Conservation (phyloP, 2,113 vertebrate species). For the Myiopsitta monachus region DNA sequence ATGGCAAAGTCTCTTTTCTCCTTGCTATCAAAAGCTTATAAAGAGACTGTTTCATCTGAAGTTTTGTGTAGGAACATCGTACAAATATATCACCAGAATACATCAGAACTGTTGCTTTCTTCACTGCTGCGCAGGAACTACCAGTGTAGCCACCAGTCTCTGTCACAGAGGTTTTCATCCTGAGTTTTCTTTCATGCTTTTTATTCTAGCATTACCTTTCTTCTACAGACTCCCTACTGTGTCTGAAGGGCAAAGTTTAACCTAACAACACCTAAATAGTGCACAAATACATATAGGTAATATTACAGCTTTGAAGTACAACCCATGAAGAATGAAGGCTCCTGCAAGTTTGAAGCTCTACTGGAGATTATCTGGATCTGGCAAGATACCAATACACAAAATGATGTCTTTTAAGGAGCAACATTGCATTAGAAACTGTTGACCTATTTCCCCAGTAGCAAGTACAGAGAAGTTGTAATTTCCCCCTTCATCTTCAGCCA, state of each 20-base stretch:
- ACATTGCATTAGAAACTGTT: background rate
- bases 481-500: background rate
- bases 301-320: background rate
- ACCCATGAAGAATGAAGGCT: background rate
- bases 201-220: constrained; percentile 4
- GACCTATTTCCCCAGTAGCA: background rate
- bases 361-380: constrained; percentile 7
- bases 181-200: background rate
- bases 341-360: constrained; percentile 11
- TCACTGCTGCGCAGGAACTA: background rate
- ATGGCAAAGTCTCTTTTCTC: constrained; percentile 51
- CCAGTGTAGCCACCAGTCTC: background rate
- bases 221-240: background rate
- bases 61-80: constrained; percentile 29
- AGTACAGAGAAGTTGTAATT: background rate
- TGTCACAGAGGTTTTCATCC: constrained; percentile 38
- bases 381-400: background rate
- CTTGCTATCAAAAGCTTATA: constrained; percentile 53
- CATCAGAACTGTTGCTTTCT: constrained; percentile 41
- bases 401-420: constrained; percentile 16
- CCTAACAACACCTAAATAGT: constrained; percentile 19
- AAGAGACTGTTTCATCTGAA: constrained; percentile 40
- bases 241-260: constrained; percentile 52
- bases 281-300: background rate
- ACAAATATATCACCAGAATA: constrained; percentile 50